Conservation (phyloP, 2,888 invertebrate genomes). For the Ptychoptera contaminata region DNA sequence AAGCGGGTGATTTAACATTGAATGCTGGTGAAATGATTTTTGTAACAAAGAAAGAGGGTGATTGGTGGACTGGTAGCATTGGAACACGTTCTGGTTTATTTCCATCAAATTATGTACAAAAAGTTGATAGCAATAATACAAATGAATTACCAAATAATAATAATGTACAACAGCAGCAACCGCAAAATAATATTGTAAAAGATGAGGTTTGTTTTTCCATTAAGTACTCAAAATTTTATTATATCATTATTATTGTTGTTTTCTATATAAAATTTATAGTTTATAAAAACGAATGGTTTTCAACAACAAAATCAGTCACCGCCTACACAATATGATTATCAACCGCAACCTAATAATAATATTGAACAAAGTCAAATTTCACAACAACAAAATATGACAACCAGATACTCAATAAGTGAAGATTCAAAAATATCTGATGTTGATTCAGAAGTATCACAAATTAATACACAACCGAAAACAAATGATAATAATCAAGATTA, state of each 20-base stretch:
- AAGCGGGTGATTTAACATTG: conserved; percentile 83
- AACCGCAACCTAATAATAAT: background rate
- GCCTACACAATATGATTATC: background rate
- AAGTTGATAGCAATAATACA: conserved; percentile 35
- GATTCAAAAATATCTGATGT: conserved; percentile 29
- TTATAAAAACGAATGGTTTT: background rate
- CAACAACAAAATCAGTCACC: background rate
- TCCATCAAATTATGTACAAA: conserved; percentile 91
- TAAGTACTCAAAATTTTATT: no score
- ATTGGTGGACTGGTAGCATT: conserved; percentile 96
- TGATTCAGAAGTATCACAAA: conserved; percentile 32
- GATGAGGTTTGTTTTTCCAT: background rate
- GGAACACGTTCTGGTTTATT: conserved; percentile 79
- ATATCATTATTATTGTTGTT: no score
- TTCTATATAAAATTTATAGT: no score
- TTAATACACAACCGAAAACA: conserved; percentile 27
- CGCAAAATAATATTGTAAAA: background rate
- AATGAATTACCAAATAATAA: background rate
- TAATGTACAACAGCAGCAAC: background rate
- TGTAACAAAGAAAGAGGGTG: conserved; percentile 81
- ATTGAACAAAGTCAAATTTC: background rate
- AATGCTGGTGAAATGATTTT: conserved; percentile 72
- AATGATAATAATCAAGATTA: conserved; percentile 27
- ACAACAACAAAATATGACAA: background rate
- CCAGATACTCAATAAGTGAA: conserved; percentile 13